Conservation (phyloP, 2,888 invertebrate genomes). For the Drosophila glabriapex region DNA sequence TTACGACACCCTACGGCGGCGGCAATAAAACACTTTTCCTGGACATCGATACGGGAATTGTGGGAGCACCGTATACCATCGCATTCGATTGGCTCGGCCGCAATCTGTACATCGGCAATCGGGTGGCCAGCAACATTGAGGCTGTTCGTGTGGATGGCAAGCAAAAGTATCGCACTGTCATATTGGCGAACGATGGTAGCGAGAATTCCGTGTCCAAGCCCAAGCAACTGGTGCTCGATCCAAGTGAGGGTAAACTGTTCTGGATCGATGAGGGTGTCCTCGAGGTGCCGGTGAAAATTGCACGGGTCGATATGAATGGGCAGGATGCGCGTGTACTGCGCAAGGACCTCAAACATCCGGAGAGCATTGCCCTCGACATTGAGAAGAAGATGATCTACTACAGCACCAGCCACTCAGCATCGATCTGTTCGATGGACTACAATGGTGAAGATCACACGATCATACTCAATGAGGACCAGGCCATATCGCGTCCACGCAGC, state of each 20-base stretch:
- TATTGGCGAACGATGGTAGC: slow-evolving; percentile 95
- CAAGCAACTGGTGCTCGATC: slow-evolving; percentile 94
- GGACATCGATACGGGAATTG: slow-evolving; percentile 92
- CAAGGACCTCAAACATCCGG: slow-evolving; percentile 89
- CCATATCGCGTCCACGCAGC: slow-evolving; percentile 92
- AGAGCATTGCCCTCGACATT: slow-evolving; percentile 94
- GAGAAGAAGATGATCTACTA: slow-evolving; percentile 94
- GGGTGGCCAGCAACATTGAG: slow-evolving; percentile 95
- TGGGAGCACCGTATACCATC: slow-evolving; percentile 95
- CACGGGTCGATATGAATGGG: slow-evolving; percentile 97
- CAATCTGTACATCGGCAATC: slow-evolving; percentile 96
- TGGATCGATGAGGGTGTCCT: slow-evolving; percentile 98
- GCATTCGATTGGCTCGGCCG: slow-evolving; percentile 99
- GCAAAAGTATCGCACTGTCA: slow-evolving; percentile 92
- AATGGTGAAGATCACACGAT: slow-evolving; percentile 90
- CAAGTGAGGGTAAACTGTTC: slow-evolving; percentile 96
- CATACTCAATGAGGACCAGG: slow-evolving; percentile 89
- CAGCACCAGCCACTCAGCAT: slow-evolving; percentile 91
- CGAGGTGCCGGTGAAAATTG: slow-evolving; percentile 95
- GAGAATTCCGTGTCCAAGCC: slow-evolving; percentile 94
- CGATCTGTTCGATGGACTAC: slow-evolving; percentile 90
- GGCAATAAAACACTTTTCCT: slow-evolving; percentile 94
- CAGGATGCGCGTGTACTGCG: slow-evolving; percentile 90
- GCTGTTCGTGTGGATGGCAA: slow-evolving; percentile 94
- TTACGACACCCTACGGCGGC: slow-evolving; percentile 93